These are phyloP conservation scores for Ellobius talpinus DNA, from an alignment of 2,113 vertebrate species.

Conservation along the genomic window DNA sequence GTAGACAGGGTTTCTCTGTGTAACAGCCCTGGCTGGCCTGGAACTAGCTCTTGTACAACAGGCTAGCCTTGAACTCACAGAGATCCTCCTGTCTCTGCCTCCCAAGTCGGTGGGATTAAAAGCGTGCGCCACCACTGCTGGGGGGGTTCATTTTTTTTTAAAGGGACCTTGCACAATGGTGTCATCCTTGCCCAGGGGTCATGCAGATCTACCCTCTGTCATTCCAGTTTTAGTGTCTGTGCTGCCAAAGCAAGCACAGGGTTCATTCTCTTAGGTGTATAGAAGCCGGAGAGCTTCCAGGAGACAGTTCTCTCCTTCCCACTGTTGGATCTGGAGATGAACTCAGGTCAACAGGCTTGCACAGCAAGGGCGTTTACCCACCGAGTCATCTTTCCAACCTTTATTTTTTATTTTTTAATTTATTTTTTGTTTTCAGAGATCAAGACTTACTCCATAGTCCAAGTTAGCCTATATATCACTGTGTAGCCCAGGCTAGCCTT, in stretches of 20 bases:
- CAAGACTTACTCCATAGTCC: not conserved
- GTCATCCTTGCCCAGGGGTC: not conserved
- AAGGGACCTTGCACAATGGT: not conserved
- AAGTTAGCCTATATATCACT: not conserved
- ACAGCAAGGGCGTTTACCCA: not conserved
- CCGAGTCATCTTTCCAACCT: not conserved
- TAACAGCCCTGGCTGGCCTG: no score
- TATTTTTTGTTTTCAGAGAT: not conserved
- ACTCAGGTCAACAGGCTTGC: not conserved
- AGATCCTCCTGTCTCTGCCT: no score
- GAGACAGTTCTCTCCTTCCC: not conserved
- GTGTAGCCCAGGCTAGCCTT: not conserved
- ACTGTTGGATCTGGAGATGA: not conserved
- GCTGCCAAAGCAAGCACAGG: not conserved
- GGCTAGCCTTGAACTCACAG: no score
- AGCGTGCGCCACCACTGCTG: no score
- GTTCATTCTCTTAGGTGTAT: not conserved
- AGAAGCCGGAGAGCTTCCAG: no score
- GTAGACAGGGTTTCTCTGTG: not conserved
- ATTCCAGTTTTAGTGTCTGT: not conserved
- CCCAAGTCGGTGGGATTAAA: no score
- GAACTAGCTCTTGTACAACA: no score
- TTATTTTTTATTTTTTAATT: not conserved
- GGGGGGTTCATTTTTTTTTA: not conserved
- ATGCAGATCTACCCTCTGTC: not conserved